These are phyloP conservation scores for Adrianichthys oophorus DNA, from an alignment of 2,797 vertebrate species.

Conservation along the genomic window DNA sequence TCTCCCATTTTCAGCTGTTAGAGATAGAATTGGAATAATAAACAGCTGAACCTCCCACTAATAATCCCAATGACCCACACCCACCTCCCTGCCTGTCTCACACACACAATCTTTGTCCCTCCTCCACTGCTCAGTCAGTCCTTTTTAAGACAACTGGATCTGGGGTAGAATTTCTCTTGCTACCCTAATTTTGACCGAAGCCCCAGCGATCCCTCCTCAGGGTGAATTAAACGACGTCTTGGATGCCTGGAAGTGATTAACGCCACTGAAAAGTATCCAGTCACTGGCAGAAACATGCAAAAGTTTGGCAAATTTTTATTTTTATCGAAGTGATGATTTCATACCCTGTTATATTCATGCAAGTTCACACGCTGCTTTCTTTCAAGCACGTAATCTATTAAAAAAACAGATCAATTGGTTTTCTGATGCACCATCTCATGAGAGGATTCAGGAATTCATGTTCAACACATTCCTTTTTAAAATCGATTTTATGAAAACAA, in stretches of 20 bases:
- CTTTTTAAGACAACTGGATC: conserved; percentile 68
- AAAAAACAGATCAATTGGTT: too few relatives aligned
- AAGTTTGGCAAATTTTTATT: conserved; percentile 26
- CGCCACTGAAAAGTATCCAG: conserved; percentile 25
- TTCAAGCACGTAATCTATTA: too few relatives aligned
- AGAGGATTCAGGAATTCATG: conserved; percentile 4
- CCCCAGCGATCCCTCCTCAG: conserved; percentile 45
- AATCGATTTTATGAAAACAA: too few relatives aligned
- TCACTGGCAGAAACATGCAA: conserved; percentile 23
- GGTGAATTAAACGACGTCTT: conserved; percentile 75
- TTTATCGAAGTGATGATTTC: conserved; percentile 15
- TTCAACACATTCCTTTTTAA: too few relatives aligned
- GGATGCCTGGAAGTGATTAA: conserved; percentile 76
- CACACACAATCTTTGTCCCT: conserved; percentile 39
- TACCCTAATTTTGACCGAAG: conserved; percentile 72
- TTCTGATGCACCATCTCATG: conserved; percentile 1
- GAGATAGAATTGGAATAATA: conserved; percentile 86
- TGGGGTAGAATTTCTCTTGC: conserved; percentile 71
- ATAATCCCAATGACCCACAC: conserved; percentile 69
- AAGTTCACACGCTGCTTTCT: background rate
- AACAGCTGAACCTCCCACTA: conserved; percentile 83
- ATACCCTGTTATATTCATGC: background rate
- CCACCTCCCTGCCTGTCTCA: background rate
- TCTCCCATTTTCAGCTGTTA: conserved; percentile 86
- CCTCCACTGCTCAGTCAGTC: conserved; percentile 50